These are phyloP conservation scores for Sebastes oblongus DNA, from an alignment of 2,797 vertebrate genomes.

Conservation along the genomic window DNA sequence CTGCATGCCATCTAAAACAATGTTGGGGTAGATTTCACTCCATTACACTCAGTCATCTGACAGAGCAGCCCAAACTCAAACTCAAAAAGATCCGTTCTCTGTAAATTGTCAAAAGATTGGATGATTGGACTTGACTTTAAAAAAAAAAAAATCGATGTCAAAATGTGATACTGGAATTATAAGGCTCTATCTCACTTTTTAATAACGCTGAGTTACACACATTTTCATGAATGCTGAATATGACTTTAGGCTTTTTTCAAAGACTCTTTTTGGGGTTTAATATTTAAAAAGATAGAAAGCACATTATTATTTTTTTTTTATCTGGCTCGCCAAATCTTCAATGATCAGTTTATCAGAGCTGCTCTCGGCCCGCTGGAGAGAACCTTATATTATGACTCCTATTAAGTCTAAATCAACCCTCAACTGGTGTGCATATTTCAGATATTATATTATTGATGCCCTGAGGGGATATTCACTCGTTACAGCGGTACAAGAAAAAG, in stretches of 20 bases:
- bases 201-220: constrained; percentile 54
- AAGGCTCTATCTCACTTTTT: constrained; percentile 54
- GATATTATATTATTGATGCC: background rate
- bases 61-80: constrained; percentile 24
- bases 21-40: constrained; percentile 19
- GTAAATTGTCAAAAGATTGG: constrained; percentile 54
- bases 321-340: constrained; percentile 15
- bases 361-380: background rate
- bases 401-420: constrained; percentile 37
- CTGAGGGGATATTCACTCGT: background rate
- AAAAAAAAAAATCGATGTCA: constrained; percentile 57
- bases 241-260: constrained; percentile 42
- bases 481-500: background rate
- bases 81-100: constrained; percentile 26
- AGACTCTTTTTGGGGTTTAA: constrained; percentile 48
- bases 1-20: constrained; percentile 34
- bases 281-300: constrained; percentile 47
- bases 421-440: background rate
- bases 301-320: constrained; percentile 30
- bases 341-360: constrained; percentile 28
- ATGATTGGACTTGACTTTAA: constrained; percentile 53
- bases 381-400: constrained; percentile 31
- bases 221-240: constrained; percentile 47
- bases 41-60: constrained; percentile 9
- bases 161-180: constrained; percentile 48